Percentiles rank a stretch among this genome's conserved stretches.
Conservation (phyloP, 2,113 vertebrate species). For the Vulpes ferrilata region DNA sequence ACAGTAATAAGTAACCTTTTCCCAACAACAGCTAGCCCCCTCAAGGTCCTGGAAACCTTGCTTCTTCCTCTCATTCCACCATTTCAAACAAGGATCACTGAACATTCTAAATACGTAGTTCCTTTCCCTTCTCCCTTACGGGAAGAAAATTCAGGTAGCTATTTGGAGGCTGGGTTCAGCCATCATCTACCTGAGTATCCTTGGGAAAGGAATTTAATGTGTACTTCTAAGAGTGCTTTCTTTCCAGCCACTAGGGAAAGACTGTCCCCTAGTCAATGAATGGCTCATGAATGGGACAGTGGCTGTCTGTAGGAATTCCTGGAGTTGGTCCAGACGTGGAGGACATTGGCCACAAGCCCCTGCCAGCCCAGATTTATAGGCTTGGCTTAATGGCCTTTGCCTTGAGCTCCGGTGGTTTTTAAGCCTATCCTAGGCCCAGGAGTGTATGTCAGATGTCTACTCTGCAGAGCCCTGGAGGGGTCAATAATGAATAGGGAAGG, state of each 20-base stretch:
- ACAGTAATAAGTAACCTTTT: too few species aligned
- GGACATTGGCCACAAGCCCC: neutral
- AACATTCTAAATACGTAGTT: neutral
- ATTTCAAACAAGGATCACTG: neutral
- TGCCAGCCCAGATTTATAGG: neutral
- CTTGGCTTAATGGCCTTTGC: neutral
- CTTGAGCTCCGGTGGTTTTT: neutral
- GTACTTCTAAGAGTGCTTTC: neutral
- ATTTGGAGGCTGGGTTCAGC: neutral
- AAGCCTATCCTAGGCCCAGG: neutral
- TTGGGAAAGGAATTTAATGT: neutral
- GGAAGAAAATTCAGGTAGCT: neutral
- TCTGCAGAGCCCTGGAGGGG: neutral
- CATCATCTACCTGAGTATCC: neutral
- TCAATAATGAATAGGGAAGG: neutral
- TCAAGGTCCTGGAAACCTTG: too few species aligned
- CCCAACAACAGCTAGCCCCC: too few species aligned
- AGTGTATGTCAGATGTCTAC: rapidly evolving
- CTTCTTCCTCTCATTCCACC: neutral
- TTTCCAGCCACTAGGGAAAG: neutral
- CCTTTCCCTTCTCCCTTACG: neutral
- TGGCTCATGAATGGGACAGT: neutral
- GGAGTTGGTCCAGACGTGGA: neutral
- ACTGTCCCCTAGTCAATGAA: neutral
- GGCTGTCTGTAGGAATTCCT: neutral